phyloP scores from a whole-genome alignment of 2,113 vertebrate species.

The Lepus americanus region DNA sequence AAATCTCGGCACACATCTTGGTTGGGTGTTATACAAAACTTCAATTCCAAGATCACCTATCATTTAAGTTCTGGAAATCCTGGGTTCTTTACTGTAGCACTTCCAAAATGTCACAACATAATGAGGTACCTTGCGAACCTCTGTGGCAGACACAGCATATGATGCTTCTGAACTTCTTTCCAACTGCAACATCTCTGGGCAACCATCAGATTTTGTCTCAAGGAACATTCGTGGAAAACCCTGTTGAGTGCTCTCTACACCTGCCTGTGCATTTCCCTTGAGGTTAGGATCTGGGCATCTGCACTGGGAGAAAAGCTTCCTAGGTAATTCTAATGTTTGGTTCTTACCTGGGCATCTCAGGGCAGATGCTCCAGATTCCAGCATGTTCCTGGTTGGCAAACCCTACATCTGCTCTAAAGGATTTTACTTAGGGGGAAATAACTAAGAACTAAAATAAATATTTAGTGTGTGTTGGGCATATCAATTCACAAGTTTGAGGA shows the following conservation, averaged over 20 bases:
- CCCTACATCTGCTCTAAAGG: not conserved
- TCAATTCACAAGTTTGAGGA: not conserved
- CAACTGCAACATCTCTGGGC: not conserved
- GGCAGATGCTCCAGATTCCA: not conserved
- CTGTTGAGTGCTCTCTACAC: not conserved
- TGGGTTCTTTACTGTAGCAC: not conserved
- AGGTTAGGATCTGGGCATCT: not conserved
- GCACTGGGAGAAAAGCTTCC: not conserved
- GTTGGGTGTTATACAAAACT: not conserved
- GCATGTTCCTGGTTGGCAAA: not conserved
- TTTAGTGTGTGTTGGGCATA: not conserved
- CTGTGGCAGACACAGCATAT: not conserved
- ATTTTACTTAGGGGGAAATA: not conserved
- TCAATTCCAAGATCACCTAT: conserved; percentile 4
- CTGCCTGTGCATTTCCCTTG: not conserved
- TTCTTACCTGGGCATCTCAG: not conserved
- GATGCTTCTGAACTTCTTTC: not conserved
- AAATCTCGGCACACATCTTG: not conserved
- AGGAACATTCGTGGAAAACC: not conserved
- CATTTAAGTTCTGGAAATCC: not conserved
- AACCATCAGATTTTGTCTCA: not conserved
- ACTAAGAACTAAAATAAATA: not conserved
- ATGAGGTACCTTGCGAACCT: not conserved
- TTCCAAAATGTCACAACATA: not conserved
- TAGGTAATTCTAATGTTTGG: not conserved